These are phyloP conservation scores for Atherix ibis DNA, from an alignment of 2,888 invertebrate genomes.

Conservation along the genomic window DNA sequence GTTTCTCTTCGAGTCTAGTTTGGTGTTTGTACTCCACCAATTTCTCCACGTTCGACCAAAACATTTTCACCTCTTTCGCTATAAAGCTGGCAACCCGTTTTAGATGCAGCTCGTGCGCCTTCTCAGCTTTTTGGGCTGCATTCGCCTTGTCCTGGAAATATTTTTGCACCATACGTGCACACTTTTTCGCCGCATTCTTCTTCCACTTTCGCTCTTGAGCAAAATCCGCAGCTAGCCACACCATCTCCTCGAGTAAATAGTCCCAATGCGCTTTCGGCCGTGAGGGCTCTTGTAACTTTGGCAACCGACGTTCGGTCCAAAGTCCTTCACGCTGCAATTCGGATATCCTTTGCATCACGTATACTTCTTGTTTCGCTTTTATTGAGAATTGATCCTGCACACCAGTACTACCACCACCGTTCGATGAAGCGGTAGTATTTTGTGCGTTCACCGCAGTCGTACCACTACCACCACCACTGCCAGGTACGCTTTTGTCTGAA, in stretches of 20 bases:
- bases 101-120: constrained; percentile 74
- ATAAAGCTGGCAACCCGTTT: constrained; percentile 77
- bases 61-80: constrained; percentile 83
- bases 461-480: constrained; percentile 10
- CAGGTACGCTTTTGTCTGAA: constrained; percentile 18
- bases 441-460: constrained; percentile 9
- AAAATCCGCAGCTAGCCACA: constrained; percentile 96
- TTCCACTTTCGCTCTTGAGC: constrained; percentile 97
- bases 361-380: constrained; percentile 80
- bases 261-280: constrained; percentile 96
- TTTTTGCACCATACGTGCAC: constrained; percentile 80
- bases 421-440: constrained; percentile 6
- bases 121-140: constrained; percentile 79
- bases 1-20: constrained; percentile 81
- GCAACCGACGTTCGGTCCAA: constrained; percentile 84
- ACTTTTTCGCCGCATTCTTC: constrained; percentile 84
- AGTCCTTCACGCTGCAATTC: constrained; percentile 88
- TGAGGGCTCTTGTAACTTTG: constrained; percentile 80
- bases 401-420: constrained; percentile 5
- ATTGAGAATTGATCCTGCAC: constrained; percentile 63
- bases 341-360: constrained; percentile 80
- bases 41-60: constrained; percentile 96
- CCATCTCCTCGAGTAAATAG: constrained; percentile 95
- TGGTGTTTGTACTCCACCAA: constrained; percentile 89
- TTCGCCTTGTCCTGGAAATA: constrained; percentile 82